Base-by-base conservation (phyloP, 2,888 invertebrate genomes). In the Troilus luridus region DNA sequence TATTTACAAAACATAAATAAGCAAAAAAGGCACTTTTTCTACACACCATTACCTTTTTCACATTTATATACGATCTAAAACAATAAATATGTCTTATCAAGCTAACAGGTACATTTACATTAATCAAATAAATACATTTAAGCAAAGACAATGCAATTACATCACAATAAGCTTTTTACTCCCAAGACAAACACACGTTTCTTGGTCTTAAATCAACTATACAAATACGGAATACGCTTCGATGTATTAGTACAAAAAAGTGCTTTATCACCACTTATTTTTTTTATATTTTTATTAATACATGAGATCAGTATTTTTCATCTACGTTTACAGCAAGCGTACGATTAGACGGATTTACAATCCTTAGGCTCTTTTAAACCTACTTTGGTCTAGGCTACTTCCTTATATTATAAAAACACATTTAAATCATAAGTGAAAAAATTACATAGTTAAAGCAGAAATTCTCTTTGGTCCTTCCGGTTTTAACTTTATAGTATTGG, bases 21-120 rank as follows among this genome's bases (percentile, higher is more conserved):
- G 92, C 92, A 91, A 92, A 92, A 90, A 92, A 92, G 92, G 92
- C 92, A 92, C 92, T 92, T 92, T 88, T 89, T 90, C 92, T 92
- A 92, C 91, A 91, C 91, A 88, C 72, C 67, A 56, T 90, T 88
- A 85, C 90, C 88, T 91, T 88, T 88, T 58, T 85, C 88, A 85
- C 88, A 88, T 81, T 56, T 90, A 60, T 88, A 88, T 67, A 24
- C 8, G 0, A 27, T 21, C 90, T 90, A 90, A 90, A 64, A 85
- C 90, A 81, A 88, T 85, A 56, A 90, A 90, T 88, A 85, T 27
- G 77, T 67, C 85, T 85, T 91, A 88, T 88, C 88, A 91, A 72
- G 58, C 92, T 91, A 91, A 91, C 91, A 91, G 91, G 92, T 92
- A 92, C 91, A 89, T 90, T 72, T 67, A 89, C 89, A 89, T 89